Evolutionary conservation across 1,140 invertebrate genomes (phyloP).

Genomic region (Achatina immaculata): DNA sequence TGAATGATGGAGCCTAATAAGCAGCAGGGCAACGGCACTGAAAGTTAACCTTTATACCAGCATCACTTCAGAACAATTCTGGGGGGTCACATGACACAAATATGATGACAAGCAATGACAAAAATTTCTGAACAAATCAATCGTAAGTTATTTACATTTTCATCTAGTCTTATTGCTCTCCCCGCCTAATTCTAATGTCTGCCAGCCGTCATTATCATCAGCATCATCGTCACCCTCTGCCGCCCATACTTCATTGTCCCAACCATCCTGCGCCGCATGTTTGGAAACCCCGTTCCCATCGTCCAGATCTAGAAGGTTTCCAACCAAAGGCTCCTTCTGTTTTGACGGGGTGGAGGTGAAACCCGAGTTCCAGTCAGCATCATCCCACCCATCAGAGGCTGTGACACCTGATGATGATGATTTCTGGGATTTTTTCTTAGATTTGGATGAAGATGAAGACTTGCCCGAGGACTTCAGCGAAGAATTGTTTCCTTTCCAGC

Average conservation of each 20-base stretch:
- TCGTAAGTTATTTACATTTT: background rate
- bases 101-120: background rate
- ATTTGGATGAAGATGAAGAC: slow-evolving; percentile 35
- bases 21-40: too few species aligned
- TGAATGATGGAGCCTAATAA: too few species aligned
- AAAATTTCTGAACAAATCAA: too few species aligned
- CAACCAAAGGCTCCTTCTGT: slow-evolving; percentile 63
- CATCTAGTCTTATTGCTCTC: slow-evolving; percentile 45
- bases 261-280: slow-evolving; percentile 45
- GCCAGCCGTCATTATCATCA: slow-evolving; percentile 62
- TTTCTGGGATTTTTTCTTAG: slow-evolving; percentile 46
- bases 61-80: too few species aligned
- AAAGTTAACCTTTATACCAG: too few species aligned
- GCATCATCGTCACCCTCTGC: slow-evolving; percentile 58
- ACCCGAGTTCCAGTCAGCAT: slow-evolving; percentile 59
- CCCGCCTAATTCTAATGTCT: slow-evolving; percentile 57
- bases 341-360: slow-evolving; percentile 51
- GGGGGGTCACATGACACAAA: too few species aligned
- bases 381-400: slow-evolving; percentile 56
- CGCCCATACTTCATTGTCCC: slow-evolving; percentile 68
- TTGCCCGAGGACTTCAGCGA: background rate
- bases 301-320: slow-evolving; percentile 62
- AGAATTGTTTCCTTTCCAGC: slow-evolving; percentile 48
- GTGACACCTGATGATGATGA: slow-evolving; percentile 48
- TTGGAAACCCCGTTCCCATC: slow-evolving; percentile 38